Evolutionary conservation across 2,888 invertebrate genomes (phyloP), one percentile per base, ranked within the genome.

Genomic region (Acronicta alni): DNA sequence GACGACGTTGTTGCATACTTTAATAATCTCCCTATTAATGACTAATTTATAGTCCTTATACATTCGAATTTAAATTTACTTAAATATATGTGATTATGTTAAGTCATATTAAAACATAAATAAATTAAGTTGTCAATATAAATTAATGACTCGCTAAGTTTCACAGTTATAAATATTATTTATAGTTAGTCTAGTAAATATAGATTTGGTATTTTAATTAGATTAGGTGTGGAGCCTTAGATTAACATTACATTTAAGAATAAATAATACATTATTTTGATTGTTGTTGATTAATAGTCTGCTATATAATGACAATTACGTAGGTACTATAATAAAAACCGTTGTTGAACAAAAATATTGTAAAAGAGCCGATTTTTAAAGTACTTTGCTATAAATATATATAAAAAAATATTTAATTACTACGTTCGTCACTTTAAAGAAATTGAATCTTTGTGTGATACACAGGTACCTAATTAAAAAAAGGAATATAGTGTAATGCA

Each of bases 41-140:
- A 68, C 58, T 75, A 73, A 80, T 79, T 77, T 72, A 76, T 79
- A 53, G 23, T 39, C n/a, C 37, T 41, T 43, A 39, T 10, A 44
- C 55, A 51, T n/a, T n/a, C 45, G 17, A 54, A 57, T 44, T 39
- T 30, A 30, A 12, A 30, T 30, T 30, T 30, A 67, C 71, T 58
- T 37, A 63, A 67, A 66, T 67, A 45, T 48, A 58, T 58, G 32
- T 52, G 23, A 46, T 42, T 26, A 53, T 53, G 20, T 32, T 15
- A 43, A 38, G 5, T 41, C n/a, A 26, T 37, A 17, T 35, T 16
- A n/a, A 18, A 51, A 17, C 51, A 44, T 47, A 42, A 23, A 56
- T 51, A 10, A 30, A 9, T 51, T 47, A 56, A 12, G 35, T 15
- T 72, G 72, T 68, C 42, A 56, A 53, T 43, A 56, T 49, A 30